Conservation (phyloP, 2,888 invertebrate genomes). For the Drosophila yooni region DNA sequence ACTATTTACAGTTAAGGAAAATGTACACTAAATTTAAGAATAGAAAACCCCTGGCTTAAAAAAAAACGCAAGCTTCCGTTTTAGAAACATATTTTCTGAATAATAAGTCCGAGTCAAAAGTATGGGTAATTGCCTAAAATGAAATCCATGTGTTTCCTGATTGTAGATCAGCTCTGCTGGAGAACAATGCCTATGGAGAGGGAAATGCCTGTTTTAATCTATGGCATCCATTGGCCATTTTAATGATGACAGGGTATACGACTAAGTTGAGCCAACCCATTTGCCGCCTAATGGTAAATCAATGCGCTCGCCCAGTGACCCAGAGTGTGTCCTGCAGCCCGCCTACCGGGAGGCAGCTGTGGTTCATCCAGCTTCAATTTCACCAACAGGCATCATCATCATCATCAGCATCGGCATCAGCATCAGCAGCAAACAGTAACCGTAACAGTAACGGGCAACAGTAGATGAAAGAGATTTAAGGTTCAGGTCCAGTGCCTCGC, state of each 20-base stretch:
- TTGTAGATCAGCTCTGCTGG: neutral
- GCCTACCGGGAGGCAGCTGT: slow-evolving; percentile 20
- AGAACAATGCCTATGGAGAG: neutral
- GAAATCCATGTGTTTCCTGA: neutral
- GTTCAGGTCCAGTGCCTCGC: slow-evolving; percentile 19
- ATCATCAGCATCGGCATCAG: slow-evolving; percentile 8
- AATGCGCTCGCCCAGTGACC: slow-evolving; percentile 46
- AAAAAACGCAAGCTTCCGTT: neutral
- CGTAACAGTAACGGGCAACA: neutral
- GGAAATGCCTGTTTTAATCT: neutral
- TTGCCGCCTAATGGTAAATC: slow-evolving; percentile 74
- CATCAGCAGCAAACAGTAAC: slow-evolving; percentile 4
- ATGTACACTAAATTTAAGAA: neutral
- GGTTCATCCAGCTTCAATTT: slow-evolving; percentile 1
- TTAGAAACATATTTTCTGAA: neutral
- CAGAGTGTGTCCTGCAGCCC: slow-evolving; percentile 21
- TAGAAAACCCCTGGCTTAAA: neutral
- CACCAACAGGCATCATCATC: slow-evolving; percentile 8
- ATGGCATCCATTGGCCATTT: neutral
- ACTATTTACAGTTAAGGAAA: neutral
- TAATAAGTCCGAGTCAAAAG: neutral
- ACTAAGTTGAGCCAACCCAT: slow-evolving; percentile 52
- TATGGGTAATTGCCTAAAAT: neutral
- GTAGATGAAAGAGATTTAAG: slow-evolving; percentile 3
- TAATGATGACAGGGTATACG: neutral